Evolutionary conservation across 1,140 invertebrate species (phyloP).

Genomic region (Aphelinus certus): DNA sequence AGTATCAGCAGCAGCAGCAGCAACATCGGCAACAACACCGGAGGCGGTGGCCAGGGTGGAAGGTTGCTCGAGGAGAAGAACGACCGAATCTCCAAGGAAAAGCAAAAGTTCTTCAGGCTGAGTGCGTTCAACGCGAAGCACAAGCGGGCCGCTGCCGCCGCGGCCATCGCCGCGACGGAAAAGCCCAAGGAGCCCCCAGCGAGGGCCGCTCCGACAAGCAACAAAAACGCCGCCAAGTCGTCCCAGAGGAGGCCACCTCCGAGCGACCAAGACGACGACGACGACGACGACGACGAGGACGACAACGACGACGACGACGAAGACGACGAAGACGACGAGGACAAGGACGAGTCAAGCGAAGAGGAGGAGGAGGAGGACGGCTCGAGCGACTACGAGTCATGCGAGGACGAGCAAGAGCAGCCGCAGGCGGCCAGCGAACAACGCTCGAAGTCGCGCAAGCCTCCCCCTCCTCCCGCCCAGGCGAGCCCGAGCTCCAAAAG

Average conservation of each 20-base stretch:
- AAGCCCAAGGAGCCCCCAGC: slow-evolving; percentile 18
- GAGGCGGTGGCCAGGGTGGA: slow-evolving; percentile 51
- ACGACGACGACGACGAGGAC: slow-evolving; percentile 49
- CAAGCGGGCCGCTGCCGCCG: slow-evolving; percentile 62
- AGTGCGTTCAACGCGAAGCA: slow-evolving; percentile 76
- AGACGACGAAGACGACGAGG: slow-evolving; percentile 51
- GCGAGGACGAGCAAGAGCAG: no score
- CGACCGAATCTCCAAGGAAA: slow-evolving; percentile 84
- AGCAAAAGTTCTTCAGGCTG: slow-evolving; percentile 85
- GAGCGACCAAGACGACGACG: slow-evolving; percentile 33
- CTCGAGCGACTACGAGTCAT: slow-evolving; percentile 44
- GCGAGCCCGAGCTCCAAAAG: background rate
- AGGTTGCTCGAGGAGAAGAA: slow-evolving; percentile 69
- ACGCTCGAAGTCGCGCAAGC: no score
- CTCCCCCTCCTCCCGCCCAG: background rate
- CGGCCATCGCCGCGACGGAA: slow-evolving; percentile 51
- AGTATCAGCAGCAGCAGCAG: slow-evolving; percentile 6
- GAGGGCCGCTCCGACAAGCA: background rate
- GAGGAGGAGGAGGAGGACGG: slow-evolving; percentile 48
- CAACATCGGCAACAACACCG: slow-evolving; percentile 26
- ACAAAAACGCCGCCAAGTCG: slow-evolving; percentile 39
- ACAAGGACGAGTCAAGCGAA: slow-evolving; percentile 52
- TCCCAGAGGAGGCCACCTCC: slow-evolving; percentile 31
- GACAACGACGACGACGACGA: slow-evolving; percentile 38
- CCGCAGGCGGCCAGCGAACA: no score